Base-by-base conservation (phyloP, 2,888 invertebrate species). In the Amphipyra tragopoginis region DNA sequence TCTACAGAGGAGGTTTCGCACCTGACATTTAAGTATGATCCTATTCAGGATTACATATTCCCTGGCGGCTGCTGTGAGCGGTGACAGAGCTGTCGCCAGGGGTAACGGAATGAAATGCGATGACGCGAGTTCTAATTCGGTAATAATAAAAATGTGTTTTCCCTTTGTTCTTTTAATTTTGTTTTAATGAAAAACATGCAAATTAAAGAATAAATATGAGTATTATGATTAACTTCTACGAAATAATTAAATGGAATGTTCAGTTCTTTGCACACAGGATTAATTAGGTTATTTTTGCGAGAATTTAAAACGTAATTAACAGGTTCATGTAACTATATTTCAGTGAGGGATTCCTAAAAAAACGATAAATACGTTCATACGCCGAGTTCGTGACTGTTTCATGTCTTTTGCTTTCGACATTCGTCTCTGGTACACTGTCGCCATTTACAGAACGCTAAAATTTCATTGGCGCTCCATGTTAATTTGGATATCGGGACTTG, bases 351-450 rank as follows among this genome's bases (percentile, higher is more conserved):
- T 56, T 58, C 53, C 58, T 64, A 44, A 66, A 63, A 86, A 86
- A 83, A 77, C 21, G 72, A 86, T 85, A 75, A 80, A 85, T 83
- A 72, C 76, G 74, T 81, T 80, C 76, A 79, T 81, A 79, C 79
- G 76, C 71, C 66, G 39, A 64, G 66, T 74, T 75, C 54, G 67
- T 77, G 70, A 71, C 67, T 80, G 69, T 76, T 79, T 67, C 73
- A 66, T 79, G 83, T 80, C 80, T 80, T 81, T 75, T 78, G 64
- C 80, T 80, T 81, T 75, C 79, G 63, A 80, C 75, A 78, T 78
- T 84, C 72, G 68, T 72, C 68, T 72, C 69, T 71, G 60, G 80
- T 66, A 74, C 65, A 56, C 56, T 72, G 58, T 71, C 72, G 52
- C 63, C 61, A 72, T 77, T 77, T 71, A 73, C 73, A 73, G 72